These are phyloP conservation scores for Branchinecta sandiegonensis DNA, from an alignment of 2,888 invertebrate species.

Conservation along the genomic window DNA sequence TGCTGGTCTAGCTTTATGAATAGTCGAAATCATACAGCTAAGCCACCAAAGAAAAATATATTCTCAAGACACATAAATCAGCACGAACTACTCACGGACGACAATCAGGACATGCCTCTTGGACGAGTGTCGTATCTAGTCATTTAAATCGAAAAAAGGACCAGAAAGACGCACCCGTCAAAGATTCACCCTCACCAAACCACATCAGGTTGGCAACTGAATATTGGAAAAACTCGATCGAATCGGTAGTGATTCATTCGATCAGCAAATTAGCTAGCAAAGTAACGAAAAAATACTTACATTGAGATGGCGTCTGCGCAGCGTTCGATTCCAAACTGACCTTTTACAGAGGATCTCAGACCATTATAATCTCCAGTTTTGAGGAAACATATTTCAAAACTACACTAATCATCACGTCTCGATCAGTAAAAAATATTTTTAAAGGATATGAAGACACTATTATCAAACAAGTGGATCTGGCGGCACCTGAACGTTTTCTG, in stretches of 20 bases:
- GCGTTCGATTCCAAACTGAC: too few species aligned
- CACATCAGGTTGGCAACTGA: neutral
- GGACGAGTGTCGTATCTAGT: constrained; percentile 40
- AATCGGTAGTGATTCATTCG: too few species aligned
- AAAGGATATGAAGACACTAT: neutral
- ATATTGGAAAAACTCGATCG: neutral
- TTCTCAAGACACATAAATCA: constrained; percentile 15
- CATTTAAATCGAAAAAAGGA: constrained; percentile 31
- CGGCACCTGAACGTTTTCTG: neutral
- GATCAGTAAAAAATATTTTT: too few species aligned
- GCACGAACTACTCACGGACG: constrained; percentile 19
- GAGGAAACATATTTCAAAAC: too few species aligned
- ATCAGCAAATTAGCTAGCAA: too few species aligned
- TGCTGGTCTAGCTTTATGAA: constrained; percentile 29
- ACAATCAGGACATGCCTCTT: constrained; percentile 22
- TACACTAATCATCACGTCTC: too few species aligned
- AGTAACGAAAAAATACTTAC: too few species aligned
- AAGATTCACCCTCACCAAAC: constrained; percentile 8
- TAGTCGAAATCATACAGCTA: constrained; percentile 27
- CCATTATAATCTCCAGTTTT: too few species aligned
- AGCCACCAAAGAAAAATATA: constrained; percentile 28
- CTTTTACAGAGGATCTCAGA: too few species aligned
- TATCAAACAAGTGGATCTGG: constrained; percentile 1
- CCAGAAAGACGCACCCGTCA: constrained; percentile 13
- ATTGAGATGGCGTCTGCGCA: too few species aligned